Evolutionary conservation across 2,113 vertebrate species (phyloP).

Genomic region (Hemiprocne comata): DNA sequence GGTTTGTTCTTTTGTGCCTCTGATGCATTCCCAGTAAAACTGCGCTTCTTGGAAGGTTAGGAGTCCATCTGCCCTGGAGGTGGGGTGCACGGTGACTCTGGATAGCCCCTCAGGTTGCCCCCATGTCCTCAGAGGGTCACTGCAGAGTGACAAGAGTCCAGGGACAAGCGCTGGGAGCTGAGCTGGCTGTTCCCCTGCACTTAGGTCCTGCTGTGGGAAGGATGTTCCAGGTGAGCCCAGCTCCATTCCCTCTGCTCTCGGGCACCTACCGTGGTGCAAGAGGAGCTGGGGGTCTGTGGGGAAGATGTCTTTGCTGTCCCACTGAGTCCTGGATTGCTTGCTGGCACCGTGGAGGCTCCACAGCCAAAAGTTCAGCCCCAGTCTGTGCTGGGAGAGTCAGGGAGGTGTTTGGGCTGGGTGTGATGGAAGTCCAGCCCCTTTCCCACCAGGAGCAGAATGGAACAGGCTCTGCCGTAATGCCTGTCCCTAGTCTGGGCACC

Average conservation of each 20-base stretch:
- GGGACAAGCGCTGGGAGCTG: background rate
- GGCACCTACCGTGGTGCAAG: accelerated
- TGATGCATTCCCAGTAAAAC: background rate
- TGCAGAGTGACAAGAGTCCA: background rate
- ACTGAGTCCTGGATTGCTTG: accelerated
- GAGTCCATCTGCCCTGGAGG: background rate
- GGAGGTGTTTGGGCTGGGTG: background rate
- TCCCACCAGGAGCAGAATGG: accelerated
- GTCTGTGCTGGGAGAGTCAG: background rate
- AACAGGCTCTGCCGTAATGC: background rate
- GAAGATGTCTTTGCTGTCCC: background rate
- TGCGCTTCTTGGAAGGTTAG: background rate
- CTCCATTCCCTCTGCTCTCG: background rate
- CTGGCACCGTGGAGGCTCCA: background rate
- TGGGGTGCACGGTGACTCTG: background rate
- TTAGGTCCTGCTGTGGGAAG: background rate
- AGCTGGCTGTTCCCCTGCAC: background rate
- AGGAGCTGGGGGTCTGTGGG: accelerated
- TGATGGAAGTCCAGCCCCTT: background rate
- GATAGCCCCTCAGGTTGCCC: background rate
- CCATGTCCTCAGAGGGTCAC: background rate
- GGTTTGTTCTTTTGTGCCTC: background rate
- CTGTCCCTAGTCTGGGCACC: accelerated
- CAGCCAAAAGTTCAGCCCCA: background rate
- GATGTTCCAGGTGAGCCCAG: background rate